These are phyloP conservation scores for Camponotus fellah DNA, from an alignment of 2,888 invertebrate species.

Conservation along the genomic window DNA sequence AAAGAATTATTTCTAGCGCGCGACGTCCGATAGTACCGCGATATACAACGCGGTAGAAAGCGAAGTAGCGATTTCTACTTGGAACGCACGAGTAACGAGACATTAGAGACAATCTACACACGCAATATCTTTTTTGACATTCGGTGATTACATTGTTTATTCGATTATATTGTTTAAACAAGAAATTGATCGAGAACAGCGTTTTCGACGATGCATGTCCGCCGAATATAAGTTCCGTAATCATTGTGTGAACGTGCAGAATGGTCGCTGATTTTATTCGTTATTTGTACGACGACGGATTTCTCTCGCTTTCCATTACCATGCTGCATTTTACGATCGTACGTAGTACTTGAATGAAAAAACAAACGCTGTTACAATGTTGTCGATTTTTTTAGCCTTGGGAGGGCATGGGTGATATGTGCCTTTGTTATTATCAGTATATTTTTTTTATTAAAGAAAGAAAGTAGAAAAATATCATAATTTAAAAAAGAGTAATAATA, in stretches of 20 bases:
- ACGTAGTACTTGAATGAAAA: not conserved
- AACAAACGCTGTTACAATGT: not conserved
- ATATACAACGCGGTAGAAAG: slow-evolving; percentile 29
- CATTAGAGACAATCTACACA: not conserved
- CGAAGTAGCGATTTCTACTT: slow-evolving; percentile 24
- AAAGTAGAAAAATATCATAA: not conserved
- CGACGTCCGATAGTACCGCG: not conserved
- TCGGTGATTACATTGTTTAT: not conserved
- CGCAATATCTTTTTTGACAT: not conserved
- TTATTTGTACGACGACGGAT: slow-evolving; percentile 9
- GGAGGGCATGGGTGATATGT: no score
- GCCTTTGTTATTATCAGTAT: not conserved
- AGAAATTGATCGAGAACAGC: not conserved
- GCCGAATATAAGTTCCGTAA: not conserved
- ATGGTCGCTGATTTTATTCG: slow-evolving; percentile 12
- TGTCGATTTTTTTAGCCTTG: not conserved
- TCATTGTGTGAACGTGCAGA: not conserved
- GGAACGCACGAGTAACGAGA: not conserved
- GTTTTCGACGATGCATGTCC: not conserved
- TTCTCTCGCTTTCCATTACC: slow-evolving; percentile 41
- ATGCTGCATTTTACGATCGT: not conserved
- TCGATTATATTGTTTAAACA: not conserved
- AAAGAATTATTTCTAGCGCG: not conserved
- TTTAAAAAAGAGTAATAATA: not conserved
- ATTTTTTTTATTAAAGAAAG: not conserved